Percentiles rank a stretch among this genome's conserved stretches.
These are phyloP conservation scores for Charaxes varanes DNA, from an alignment of 1,140 invertebrate species.

Conservation along the genomic window DNA sequence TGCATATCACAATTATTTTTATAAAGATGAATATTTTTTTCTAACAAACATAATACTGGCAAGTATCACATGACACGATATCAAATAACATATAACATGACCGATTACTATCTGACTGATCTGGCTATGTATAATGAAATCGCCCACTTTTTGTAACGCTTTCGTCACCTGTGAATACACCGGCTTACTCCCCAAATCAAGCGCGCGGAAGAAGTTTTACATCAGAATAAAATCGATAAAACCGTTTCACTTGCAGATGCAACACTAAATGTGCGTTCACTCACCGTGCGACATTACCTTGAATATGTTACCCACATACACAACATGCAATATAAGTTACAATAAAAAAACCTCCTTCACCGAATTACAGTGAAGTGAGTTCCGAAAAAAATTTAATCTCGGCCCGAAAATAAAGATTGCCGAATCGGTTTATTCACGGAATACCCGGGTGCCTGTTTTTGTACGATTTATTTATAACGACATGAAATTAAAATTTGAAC, in stretches of 20 bases:
- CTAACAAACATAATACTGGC: too few species aligned
- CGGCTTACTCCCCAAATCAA: too few species aligned
- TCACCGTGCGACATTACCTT: conserved; percentile 55
- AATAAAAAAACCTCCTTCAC: conserved; percentile 36
- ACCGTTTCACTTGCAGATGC: conserved; percentile 21
- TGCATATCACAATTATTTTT: too few species aligned
- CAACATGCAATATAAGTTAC: conserved; percentile 35
- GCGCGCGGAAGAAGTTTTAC: too few species aligned
- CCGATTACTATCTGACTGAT: too few species aligned
- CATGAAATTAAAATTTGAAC: too few species aligned
- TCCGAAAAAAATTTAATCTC: conserved; percentile 32
- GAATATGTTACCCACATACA: conserved; percentile 42
- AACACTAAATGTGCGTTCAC: conserved; percentile 38
- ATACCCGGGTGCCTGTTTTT: conserved; percentile 9
- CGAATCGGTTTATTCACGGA: conserved; percentile 14
- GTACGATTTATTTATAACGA: conserved; percentile 7
- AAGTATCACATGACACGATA: too few species aligned
- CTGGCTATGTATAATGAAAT: too few species aligned
- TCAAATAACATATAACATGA: too few species aligned
- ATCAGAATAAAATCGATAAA: conserved; percentile 19
- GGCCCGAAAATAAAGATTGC: conserved; percentile 27
- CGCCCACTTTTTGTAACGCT: too few species aligned
- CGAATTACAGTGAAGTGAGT: conserved; percentile 38
- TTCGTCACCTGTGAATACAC: too few species aligned
- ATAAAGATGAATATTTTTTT: too few species aligned